phyloP scores from a whole-genome alignment of 2,797 vertebrate species.

The Echeneis naucrates region DNA sequence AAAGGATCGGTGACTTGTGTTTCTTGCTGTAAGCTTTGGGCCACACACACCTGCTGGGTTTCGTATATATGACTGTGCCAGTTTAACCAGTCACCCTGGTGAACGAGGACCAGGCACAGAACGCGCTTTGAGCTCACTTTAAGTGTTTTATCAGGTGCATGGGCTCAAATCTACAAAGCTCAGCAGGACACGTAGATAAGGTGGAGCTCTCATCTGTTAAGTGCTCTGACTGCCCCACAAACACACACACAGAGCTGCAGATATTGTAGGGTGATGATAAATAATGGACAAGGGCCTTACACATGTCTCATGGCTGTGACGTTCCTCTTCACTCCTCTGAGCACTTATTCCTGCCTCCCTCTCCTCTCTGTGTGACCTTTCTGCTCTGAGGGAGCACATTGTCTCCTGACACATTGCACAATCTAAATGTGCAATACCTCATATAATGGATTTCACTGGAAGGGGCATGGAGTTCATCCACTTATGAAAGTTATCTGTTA shows the following conservation, averaged over 20 bases:
- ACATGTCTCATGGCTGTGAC: constrained; percentile 74
- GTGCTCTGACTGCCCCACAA: constrained; percentile 33
- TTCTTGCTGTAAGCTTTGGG: constrained; percentile 1
- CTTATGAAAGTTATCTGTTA: constrained; percentile 20
- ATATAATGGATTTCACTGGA: constrained; percentile 37
- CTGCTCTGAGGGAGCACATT: constrained; percentile 59
- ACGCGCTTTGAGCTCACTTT: constrained; percentile 7
- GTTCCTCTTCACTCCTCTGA: constrained; percentile 65
- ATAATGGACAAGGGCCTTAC: constrained; percentile 80
- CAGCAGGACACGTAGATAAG: constrained; percentile 46
- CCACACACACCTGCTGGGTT: constrained; percentile 45
- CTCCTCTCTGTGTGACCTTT: constrained; percentile 72
- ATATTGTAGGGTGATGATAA: constrained; percentile 91
- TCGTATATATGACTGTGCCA: constrained; percentile 13
- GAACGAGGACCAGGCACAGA: not conserved
- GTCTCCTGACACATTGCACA: constrained; percentile 53
- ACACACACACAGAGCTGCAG: constrained; percentile 39
- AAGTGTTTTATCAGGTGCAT: constrained; percentile 74
- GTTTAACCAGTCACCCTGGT: constrained; percentile 39
- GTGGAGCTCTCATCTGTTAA: constrained; percentile 64
- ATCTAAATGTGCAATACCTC: constrained; percentile 42
- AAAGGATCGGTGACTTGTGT: not conserved
- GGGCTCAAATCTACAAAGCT: constrained; percentile 50
- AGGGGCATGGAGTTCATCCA: constrained; percentile 29
- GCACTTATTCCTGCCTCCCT: constrained; percentile 46